Conservation (phyloP, 2,888 invertebrate species). For the Spatulosminthurus flaviceps region DNA sequence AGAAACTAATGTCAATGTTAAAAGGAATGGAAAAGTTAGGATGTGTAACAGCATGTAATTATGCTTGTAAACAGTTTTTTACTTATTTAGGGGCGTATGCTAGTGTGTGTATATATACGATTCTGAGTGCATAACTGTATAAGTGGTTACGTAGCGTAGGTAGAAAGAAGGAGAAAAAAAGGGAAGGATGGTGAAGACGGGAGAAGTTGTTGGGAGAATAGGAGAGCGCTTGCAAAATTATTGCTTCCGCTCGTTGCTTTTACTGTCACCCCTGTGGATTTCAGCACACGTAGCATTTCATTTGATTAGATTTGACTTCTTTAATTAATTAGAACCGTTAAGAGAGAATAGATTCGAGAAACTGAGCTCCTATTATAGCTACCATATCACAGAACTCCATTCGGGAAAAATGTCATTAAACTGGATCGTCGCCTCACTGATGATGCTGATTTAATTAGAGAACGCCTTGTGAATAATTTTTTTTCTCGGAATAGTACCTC, state of each 20-base stretch:
- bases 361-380: slow-evolving; percentile 32
- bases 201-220: not conserved
- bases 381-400: slow-evolving; percentile 38
- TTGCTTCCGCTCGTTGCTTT: slow-evolving; percentile 41
- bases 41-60: too few relatives aligned
- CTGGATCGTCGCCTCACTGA: slow-evolving; percentile 23
- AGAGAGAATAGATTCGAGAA: slow-evolving; percentile 37
- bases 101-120: too few relatives aligned
- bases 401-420: slow-evolving; percentile 47
- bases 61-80: too few relatives aligned
- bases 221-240: slow-evolving; percentile 24
- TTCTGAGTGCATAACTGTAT: not conserved
- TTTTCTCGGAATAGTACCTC: slow-evolving; percentile 29
- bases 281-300: slow-evolving; percentile 50
- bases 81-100: too few relatives aligned
- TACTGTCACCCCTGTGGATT: slow-evolving; percentile 39
- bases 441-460: slow-evolving; percentile 55
- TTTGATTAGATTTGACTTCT: slow-evolving; percentile 53
- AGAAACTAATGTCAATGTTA: too few relatives aligned
- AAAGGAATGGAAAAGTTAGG: too few relatives aligned
- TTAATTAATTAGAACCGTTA: slow-evolving; percentile 56
- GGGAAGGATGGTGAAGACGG: not conserved
- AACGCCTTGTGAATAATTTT: slow-evolving; percentile 52
- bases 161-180: too few relatives aligned
- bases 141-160: not conserved